Evolutionary conservation across 2,888 invertebrate genomes (phyloP), one percentile per base, ranked within the genome.

Genomic region (Eulithis prunata): DNA sequence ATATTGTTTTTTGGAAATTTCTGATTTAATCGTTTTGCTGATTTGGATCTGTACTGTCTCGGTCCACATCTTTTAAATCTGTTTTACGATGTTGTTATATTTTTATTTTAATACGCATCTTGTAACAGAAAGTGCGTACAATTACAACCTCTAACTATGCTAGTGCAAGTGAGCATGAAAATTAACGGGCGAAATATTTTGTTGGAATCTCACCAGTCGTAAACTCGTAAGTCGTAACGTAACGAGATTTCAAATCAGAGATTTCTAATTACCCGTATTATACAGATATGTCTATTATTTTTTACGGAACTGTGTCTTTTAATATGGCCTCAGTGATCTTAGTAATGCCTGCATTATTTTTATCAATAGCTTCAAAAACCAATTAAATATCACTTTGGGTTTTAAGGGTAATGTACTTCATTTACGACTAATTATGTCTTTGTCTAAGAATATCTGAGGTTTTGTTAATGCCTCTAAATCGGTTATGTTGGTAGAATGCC

Each of bases 101-200:
- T 51, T 43, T 53, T 21, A 41, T 46, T 28, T n/a, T 57, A 28
- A 52, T 38, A 43, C 13, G 14, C 10, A 13, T 52, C 36, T 11
- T 49, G 53, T 62, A 59, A 49, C 53, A 57, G 56, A 66, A 68
- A 66, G 58, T 64, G 62, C 54, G 36, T 51, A 57, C 57, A 57
- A 57, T 21, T 21, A 49, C 49, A 21, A 21, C 54, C 6, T 58
- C 57, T 36, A 66, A 64, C 13, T 58, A 64, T 66, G 64, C 55
- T 62, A 64, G 66, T 68, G 62, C 69, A 73, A 72, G 75, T 70
- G 65, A 66, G 70, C 74, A 66, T 76, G 66, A 68, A 72, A 73
- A 65, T 72, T 69, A 74, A 74, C 62, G 72, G 68, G 66, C 70
- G 68, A 72, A 66, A 70, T 71, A 63, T 66, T 62, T 70, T 71